Percentiles rank a stretch among this genome's conserved stretches.
Evolutionary conservation across 1,140 invertebrate genomes (phyloP).

Genomic region (Drosophila persimilis): DNA sequence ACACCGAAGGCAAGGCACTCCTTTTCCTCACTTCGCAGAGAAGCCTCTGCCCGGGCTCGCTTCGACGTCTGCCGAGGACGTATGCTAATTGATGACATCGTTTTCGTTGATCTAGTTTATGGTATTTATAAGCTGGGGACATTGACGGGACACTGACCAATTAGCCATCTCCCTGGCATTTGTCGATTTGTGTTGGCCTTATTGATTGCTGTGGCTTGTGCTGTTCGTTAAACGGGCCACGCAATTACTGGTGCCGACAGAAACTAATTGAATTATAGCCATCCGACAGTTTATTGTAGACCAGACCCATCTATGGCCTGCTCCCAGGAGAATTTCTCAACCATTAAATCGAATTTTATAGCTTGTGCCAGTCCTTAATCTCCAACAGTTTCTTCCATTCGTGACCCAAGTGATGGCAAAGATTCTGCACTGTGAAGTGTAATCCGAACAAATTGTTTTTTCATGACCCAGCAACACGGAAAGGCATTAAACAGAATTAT

Average conservation of each 20-base stretch:
- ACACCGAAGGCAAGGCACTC: conserved; percentile 16
- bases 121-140: neutral
- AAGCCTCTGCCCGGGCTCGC: neutral
- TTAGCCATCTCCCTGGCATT: conserved; percentile 23
- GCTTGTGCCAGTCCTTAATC: neutral
- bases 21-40: conserved; percentile 14
- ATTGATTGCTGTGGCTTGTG: conserved; percentile 43
- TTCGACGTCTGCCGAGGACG: conserved; percentile 11
- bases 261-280: conserved; percentile 41
- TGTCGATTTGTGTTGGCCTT: conserved; percentile 31
- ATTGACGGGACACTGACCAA: conserved; percentile 21
- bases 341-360: neutral
- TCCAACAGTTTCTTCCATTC: neutral
- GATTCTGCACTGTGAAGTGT: conserved; percentile 38
- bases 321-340: neutral
- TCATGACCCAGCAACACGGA: conserved; percentile 15
- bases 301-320: neutral
- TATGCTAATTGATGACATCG: conserved; percentile 47
- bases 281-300: neutral
- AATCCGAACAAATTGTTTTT: conserved; percentile 42
- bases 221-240: conserved; percentile 7
- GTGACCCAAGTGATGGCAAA: conserved; percentile 4
- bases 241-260: conserved; percentile 22
- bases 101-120: conserved; percentile 4
- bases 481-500: conserved; percentile 45